These are phyloP conservation scores for Chrysolina americana DNA, from an alignment of 2,888 invertebrate genomes.

Conservation along the genomic window DNA sequence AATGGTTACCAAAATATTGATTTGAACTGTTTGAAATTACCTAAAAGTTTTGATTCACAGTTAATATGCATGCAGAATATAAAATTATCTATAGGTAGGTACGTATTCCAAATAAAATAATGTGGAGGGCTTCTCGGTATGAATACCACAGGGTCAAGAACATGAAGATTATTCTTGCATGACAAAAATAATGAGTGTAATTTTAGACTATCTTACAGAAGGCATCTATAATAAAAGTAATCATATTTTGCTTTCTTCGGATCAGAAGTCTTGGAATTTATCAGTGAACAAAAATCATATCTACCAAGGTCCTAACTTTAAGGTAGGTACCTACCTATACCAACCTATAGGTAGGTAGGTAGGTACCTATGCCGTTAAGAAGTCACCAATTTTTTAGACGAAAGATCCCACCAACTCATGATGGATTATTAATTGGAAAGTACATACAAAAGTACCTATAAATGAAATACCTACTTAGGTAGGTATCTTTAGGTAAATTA, in stretches of 20 bases:
- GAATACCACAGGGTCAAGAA: slow-evolving; percentile 35
- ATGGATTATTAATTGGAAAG: too few relatives aligned
- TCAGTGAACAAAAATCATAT: neutral
- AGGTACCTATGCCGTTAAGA: too few relatives aligned
- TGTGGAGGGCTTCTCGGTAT: slow-evolving; percentile 2
- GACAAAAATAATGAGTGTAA: slow-evolving; percentile 35
- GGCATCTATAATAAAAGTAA: neutral
- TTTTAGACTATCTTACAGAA: slow-evolving; percentile 31
- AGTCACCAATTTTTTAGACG: too few relatives aligned
- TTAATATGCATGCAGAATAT: neutral
- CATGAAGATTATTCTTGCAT: slow-evolving; percentile 39
- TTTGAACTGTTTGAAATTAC: slow-evolving; percentile 1
- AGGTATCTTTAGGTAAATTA: too few relatives aligned
- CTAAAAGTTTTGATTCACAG: neutral
- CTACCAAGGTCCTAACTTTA: too few relatives aligned
- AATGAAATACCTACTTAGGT: too few relatives aligned
- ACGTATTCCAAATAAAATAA: slow-evolving; percentile 14
- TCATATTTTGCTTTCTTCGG: neutral
- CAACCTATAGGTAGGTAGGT: too few relatives aligned
- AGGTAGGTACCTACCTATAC: too few relatives aligned
- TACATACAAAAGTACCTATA: too few relatives aligned
- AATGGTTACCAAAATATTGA: slow-evolving; percentile 8
- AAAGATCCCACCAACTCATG: too few relatives aligned
- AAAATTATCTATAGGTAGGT: neutral
- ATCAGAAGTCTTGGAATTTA: neutral